Conservation (phyloP, 1,140 invertebrate species). For the Sminthurinus signatus region DNA sequence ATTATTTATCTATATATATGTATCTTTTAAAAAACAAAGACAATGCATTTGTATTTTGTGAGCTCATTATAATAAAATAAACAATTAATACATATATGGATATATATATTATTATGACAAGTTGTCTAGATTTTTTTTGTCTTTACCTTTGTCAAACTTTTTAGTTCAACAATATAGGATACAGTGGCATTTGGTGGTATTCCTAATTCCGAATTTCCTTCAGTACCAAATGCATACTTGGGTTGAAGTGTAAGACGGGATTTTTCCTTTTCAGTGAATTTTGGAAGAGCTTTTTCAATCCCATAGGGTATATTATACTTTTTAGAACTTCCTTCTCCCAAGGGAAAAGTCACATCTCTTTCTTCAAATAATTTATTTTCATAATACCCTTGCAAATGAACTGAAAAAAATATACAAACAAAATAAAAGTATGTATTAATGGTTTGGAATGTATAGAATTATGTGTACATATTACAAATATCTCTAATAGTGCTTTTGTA, state of each 20-base stretch:
- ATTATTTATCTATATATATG: too few species aligned
- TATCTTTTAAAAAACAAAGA: conserved; percentile 7
- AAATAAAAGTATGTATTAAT: too few species aligned
- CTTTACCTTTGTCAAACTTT: conserved; percentile 71
- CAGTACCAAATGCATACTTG: conserved; percentile 71
- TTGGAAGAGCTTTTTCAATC: conserved; percentile 74
- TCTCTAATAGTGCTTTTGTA: too few species aligned
- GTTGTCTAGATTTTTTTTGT: conserved; percentile 16
- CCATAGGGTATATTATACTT: conserved; percentile 67
- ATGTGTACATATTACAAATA: too few species aligned
- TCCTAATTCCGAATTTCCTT: conserved; percentile 61
- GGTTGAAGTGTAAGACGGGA: conserved; percentile 67
- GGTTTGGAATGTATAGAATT: too few species aligned
- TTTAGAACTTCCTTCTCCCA: conserved; percentile 68
- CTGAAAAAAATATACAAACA: too few species aligned
- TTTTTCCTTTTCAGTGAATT: conserved; percentile 75
- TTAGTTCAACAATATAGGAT: conserved; percentile 72
- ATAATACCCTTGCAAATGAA: conserved; percentile 68
- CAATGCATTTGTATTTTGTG: background rate
- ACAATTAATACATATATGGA: too few species aligned
- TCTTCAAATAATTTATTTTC: conserved; percentile 63
- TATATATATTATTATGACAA: background rate
- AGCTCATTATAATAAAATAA: too few species aligned
- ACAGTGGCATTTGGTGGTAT: conserved; percentile 74
- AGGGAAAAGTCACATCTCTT: conserved; percentile 67